phyloP scores from a whole-genome alignment of 2,888 invertebrate species.

The Lysandra bellargus region DNA sequence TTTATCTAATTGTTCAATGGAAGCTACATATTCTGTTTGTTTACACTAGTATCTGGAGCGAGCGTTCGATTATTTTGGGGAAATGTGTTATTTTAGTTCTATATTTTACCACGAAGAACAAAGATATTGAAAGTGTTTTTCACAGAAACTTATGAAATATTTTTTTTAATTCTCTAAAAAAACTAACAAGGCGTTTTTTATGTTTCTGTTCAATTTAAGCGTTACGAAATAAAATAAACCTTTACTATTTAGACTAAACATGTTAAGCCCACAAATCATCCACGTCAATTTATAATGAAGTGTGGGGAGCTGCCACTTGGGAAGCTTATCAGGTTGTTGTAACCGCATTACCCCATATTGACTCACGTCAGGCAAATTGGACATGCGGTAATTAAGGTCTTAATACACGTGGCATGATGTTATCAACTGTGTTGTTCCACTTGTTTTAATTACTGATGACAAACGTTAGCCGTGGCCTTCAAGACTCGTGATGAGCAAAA shows the following conservation, averaged over 20 bases:
- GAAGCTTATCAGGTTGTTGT: neutral
- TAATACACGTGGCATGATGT: neutral
- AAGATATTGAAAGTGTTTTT: neutral
- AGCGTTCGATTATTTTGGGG: neutral
- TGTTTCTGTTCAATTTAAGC: too few relatives aligned
- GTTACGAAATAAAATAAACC: too few relatives aligned
- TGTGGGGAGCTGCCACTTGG: neutral
- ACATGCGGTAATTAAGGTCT: neutral
- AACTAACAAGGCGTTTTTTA: too few relatives aligned
- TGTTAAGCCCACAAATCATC: neutral
- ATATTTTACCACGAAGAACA: neutral
- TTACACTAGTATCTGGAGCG: constrained; percentile 15
- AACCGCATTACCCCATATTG: constrained; percentile 6
- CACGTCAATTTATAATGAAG: constrained; percentile 5
- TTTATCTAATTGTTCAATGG: constrained; percentile 26
- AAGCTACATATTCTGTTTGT: constrained; percentile 25
- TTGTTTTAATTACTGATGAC: neutral
- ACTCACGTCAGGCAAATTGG: constrained; percentile 6
- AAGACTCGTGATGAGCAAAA: too few relatives aligned
- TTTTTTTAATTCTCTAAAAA: too few relatives aligned
- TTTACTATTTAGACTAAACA: neutral
- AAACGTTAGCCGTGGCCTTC: too few relatives aligned
- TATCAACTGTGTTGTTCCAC: neutral
- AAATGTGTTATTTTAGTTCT: neutral
- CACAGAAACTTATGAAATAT: neutral